These are phyloP conservation scores for Luperina testacea DNA, from an alignment of 2,888 invertebrate species.

Conservation along the genomic window DNA sequence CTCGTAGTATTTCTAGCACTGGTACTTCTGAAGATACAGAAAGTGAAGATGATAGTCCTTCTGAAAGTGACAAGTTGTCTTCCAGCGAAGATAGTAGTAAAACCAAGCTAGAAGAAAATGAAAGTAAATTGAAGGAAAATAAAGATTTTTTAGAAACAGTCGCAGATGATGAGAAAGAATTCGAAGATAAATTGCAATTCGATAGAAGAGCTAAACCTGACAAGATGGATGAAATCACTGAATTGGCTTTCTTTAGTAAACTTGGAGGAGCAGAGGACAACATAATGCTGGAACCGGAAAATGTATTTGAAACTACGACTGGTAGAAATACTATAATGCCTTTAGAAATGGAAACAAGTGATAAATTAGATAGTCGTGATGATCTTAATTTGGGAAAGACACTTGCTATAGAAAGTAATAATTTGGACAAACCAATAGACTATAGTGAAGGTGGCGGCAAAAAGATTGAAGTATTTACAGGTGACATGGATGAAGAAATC, in stretches of 20 bases:
- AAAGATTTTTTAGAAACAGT: slow-evolving; percentile 51
- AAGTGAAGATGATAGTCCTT: slow-evolving; percentile 32
- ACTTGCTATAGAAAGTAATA: slow-evolving; percentile 12
- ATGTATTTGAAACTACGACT: slow-evolving; percentile 26
- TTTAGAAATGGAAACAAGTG: slow-evolving; percentile 23
- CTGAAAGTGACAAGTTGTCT: slow-evolving; percentile 30
- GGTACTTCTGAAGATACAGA: slow-evolving; percentile 2
- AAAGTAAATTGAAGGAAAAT: slow-evolving; percentile 27
- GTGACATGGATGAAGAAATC: slow-evolving; percentile 65
- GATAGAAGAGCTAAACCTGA: slow-evolving; percentile 53
- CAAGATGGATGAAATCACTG: slow-evolving; percentile 33
- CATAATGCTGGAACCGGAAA: slow-evolving; percentile 24
- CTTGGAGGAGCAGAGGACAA: slow-evolving; percentile 5
- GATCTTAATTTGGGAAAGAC: slow-evolving; percentile 13
- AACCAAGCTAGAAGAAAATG: slow-evolving; percentile 33
- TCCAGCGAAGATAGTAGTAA: slow-evolving; percentile 42
- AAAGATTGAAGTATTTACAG: slow-evolving; percentile 64
- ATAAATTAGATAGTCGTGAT: slow-evolving; percentile 20
- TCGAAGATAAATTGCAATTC: slow-evolving; percentile 60
- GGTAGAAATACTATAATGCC: slow-evolving; percentile 7
- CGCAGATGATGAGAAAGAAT: slow-evolving; percentile 54
- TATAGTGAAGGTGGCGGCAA: slow-evolving; percentile 25
- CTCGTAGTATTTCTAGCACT: too few species aligned
- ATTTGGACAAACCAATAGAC: slow-evolving; percentile 12
- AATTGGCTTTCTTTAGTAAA: slow-evolving; percentile 28